Base-by-base conservation (phyloP, 1,140 invertebrate genomes). In the Melipona quadrifasciata region DNA sequence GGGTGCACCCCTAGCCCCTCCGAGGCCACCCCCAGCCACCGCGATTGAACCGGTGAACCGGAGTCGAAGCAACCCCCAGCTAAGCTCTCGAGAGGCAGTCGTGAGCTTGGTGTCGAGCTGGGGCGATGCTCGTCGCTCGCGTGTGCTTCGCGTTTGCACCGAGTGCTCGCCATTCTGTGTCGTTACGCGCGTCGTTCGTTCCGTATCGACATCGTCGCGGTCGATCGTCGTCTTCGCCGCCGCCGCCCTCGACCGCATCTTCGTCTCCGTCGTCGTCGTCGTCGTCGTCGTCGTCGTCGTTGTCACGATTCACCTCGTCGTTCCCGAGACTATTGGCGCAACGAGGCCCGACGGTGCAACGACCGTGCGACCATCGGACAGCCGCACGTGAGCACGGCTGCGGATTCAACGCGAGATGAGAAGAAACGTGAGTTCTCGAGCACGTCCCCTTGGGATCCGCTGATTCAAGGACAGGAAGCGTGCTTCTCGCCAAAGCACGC, bases 91-190 rank as follows among this genome's bases (percentile, higher is more conserved):
- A 87, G 90, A 72, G 89, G 83, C 93, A 94, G 93, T 94, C 91
- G 93, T 92, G 92, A 93, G 92, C 91, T 92, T 91, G 91, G 89
- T 90, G 92, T 90, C 92, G 92, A 90, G 90, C 91, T 87, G 90
- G 89, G 93, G 93, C 93, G 91, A 93, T 94, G 93, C 92, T 90
- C 87, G 92, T 93, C 79, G 82, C 76, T 80, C 82, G 88, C 71
- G 72, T 75, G 85, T 80, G 86, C 76, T 80, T 86, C 88, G 89
- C 88, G 88, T 83, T 65, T 64, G 88, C 85, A 84, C 81, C 81
- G 85, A 70, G 81, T 82, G 80, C 81, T 86, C 82, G 81, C 81
- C 74, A 84, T 84, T 73, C 83, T 58, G 82, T 79, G 75, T 79
- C 51, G 31, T 58, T 73, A 53, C 57, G 71, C 64, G 57, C 80